Evolutionary conservation across 2,113 vertebrate genomes (phyloP), one percentile per base, ranked within the genome.

Genomic region (Aviceda subcristata): DNA sequence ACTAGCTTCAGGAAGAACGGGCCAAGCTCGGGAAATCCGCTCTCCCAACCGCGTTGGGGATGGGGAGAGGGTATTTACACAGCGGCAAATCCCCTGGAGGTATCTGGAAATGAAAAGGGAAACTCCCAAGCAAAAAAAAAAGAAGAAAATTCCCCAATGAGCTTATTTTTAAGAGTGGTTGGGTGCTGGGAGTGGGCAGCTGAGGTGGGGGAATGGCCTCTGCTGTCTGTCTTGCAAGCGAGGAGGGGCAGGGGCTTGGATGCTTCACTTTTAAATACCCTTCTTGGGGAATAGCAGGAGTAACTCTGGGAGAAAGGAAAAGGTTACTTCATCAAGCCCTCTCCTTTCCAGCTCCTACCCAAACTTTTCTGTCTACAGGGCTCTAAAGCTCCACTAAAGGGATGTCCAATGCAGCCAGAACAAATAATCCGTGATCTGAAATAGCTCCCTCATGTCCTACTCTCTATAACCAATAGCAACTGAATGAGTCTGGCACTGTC

Each of bases 331-430:
- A 92, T 95, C 89, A 73, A 94, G 46, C n/a, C 83, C 78, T 75
- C 67, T 94, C 56, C 91, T 89, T 94, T 92, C 73, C 92, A 79
- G 85, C 82, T 87, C 86, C 88, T 92, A 63, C 83, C 87, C 95
- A 94, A 94, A 92, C 79, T 95, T 92, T 59, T 89, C 84, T 83
- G 50, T 48, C 86, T 83, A 66, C 66, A 74, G 90, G 95, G 84
- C 94, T 95, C 90, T 86, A 94, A 94, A 91, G 46, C 80, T 69
- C 79, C 94, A 94, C 96, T 96, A 95, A 97, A 97, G 96, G 96
- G 97, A 96, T 80, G 96, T 48, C 90, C 48, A 48, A 83, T 73
- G 88, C 91, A 59, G 48, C 93, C 94, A 92, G 94, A 95, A 94
- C 97, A 96, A 95, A 97, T 94, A 93, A 88, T 77, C 79, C 41